A percentile compares a stretch with the other conserved stretches of the same genome.
phyloP scores from a whole-genome alignment of 1,140 invertebrate genomes.

The Meloidogyne hapla region DNA sequence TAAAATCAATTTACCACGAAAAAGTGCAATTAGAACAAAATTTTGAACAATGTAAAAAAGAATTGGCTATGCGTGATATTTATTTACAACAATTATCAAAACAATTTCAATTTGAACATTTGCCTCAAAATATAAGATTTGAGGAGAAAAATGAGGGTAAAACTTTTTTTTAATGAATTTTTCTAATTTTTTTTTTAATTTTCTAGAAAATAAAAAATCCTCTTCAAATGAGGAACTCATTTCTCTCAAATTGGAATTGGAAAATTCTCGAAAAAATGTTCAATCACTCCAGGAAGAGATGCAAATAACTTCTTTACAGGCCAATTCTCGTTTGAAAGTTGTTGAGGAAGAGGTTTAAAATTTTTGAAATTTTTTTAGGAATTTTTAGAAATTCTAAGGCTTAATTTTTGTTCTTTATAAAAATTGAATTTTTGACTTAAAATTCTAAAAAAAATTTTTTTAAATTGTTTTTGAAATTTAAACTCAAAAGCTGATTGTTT shows the following conservation, averaged over 20 bases:
- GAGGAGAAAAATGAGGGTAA: constrained; percentile 33
- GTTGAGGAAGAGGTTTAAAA: constrained; percentile 14
- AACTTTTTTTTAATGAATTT: background rate
- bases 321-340: constrained; percentile 3
- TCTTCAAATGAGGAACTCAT: background rate
- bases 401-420: no score
- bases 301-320: constrained; percentile 19
- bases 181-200: background rate
- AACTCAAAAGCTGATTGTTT: no score
- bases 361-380: background rate
- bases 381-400: no score
- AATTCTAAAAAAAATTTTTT: no score
- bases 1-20: constrained; percentile 51
- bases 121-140: constrained; percentile 20
- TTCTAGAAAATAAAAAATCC: background rate
- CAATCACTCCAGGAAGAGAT: constrained; percentile 13
- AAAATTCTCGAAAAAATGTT: constrained; percentile 15
- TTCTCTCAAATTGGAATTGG: background rate
- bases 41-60: constrained; percentile 34
- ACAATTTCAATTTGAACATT: constrained; percentile 18
- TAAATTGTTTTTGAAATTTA: no score
- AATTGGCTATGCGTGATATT: constrained; percentile 51
- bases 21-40: constrained; percentile 36
- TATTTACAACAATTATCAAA: constrained; percentile 45
- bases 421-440: no score